These are phyloP conservation scores for Plectus sambesii DNA, from an alignment of 1,140 invertebrate genomes.

Conservation along the genomic window DNA sequence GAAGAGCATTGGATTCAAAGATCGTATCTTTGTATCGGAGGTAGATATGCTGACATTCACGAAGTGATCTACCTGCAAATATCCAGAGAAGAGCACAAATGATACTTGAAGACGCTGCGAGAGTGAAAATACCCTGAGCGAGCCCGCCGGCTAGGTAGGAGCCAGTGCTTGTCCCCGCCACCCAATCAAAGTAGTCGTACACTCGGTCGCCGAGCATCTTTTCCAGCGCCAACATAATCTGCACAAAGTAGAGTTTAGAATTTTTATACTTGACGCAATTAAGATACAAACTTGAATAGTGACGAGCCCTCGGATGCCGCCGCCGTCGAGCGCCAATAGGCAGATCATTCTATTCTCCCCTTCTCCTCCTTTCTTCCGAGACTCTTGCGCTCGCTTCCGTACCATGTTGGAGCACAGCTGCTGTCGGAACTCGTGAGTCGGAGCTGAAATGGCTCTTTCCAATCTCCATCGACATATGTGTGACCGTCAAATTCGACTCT, in stretches of 20 bases:
- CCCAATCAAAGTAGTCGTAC: constrained; percentile 70
- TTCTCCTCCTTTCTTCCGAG: constrained; percentile 10
- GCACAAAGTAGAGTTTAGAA: too few relatives aligned
- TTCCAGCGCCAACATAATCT: constrained; percentile 40
- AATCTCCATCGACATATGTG: too few relatives aligned
- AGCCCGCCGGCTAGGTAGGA: constrained; percentile 74
- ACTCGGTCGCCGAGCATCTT: constrained; percentile 34
- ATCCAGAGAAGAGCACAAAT: constrained; percentile 16
- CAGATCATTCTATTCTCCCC: constrained; percentile 29
- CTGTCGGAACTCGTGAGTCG: too few relatives aligned
- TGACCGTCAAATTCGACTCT: too few relatives aligned
- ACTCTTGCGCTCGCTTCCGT: too few relatives aligned
- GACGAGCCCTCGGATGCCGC: constrained; percentile 40
- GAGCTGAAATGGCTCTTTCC: too few relatives aligned
- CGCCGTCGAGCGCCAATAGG: constrained; percentile 39
- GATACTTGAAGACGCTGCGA: background rate
- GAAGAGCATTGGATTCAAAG: constrained; percentile 38
- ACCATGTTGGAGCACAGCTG: too few relatives aligned
- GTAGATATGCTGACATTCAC: constrained; percentile 39
- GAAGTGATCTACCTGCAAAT: constrained; percentile 30
- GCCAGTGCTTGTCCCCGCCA: constrained; percentile 90
- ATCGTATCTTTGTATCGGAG: constrained; percentile 42
- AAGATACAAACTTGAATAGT: constrained; percentile 33
- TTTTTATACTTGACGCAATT: background rate
- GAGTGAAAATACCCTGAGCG: constrained; percentile 37